Percentiles rank a stretch among this genome's conserved stretches.
These are phyloP conservation scores for Trissolcus basalis DNA, from an alignment of 1,140 invertebrate genomes.

Conservation along the genomic window DNA sequence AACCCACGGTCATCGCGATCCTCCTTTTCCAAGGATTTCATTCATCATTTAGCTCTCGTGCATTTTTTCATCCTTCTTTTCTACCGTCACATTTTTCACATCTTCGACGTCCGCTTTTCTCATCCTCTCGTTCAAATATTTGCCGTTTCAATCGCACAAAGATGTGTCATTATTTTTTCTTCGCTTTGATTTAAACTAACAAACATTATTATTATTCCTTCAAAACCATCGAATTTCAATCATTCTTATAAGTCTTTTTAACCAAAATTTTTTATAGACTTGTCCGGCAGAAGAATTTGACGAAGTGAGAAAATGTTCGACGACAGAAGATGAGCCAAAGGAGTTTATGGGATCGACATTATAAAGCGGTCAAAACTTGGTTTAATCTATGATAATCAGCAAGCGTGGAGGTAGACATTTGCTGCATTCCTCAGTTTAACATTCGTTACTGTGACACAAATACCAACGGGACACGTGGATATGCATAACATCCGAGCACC, in stretches of 20 bases:
- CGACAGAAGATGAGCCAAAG: too few relatives aligned
- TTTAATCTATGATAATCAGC: conserved; percentile 49
- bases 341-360: too few relatives aligned
- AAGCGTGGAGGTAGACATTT: conserved; percentile 33
- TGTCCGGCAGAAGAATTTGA: too few relatives aligned
- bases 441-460: conserved; percentile 61
- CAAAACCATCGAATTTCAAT: too few relatives aligned
- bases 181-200: too few relatives aligned
- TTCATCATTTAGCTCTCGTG: conserved; percentile 18
- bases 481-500: conserved; percentile 49
- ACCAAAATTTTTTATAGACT: too few relatives aligned
- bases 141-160: background rate
- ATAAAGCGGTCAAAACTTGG: conserved; percentile 25
- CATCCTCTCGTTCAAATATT: background rate
- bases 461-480: conserved; percentile 60
- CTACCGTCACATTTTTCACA: conserved; percentile 9
- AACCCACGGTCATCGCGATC: conserved; percentile 49
- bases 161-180: too few relatives aligned
- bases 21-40: conserved; percentile 37
- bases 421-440: conserved; percentile 52
- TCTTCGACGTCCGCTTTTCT: conserved; percentile 8
- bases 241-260: too few relatives aligned
- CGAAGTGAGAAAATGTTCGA: too few relatives aligned
- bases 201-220: too few relatives aligned
- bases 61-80: background rate